Percentiles rank a stretch among this genome's conserved stretches.
Evolutionary conservation across 2,113 vertebrate genomes (phyloP).

Genomic region (Amphilophus citrinellus): DNA sequence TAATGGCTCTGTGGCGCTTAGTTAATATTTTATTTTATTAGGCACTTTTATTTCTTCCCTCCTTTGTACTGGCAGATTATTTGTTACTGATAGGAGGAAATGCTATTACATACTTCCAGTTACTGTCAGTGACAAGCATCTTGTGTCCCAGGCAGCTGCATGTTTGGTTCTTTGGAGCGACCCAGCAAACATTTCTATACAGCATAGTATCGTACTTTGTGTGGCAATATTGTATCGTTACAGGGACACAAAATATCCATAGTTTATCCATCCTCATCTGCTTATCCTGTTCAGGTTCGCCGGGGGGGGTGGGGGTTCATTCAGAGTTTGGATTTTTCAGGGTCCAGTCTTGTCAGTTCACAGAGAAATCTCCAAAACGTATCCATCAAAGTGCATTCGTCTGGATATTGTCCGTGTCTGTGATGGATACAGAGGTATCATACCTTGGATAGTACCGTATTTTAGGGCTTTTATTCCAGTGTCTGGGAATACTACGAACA

Average conservation of each 20-base stretch:
- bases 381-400: too few species aligned
- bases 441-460: too few species aligned
- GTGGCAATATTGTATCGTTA: accelerated
- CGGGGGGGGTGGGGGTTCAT: too few species aligned
- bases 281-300: too few species aligned
- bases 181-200: not conserved
- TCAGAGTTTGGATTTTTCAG: too few species aligned
- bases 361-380: too few species aligned
- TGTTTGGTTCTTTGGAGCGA: not conserved
- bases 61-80: not conserved
- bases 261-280: not conserved
- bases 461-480: too few species aligned
- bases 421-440: too few species aligned
- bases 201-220: not conserved
- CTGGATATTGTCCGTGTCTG: too few species aligned
- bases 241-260: not conserved
- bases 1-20: not conserved
- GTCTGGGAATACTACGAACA: accelerated
- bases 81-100: not conserved
- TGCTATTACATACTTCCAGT: not conserved
- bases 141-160: not conserved
- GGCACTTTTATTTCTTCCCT: not conserved
- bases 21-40: not conserved
- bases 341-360: too few species aligned
- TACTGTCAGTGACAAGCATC: not conserved